These are phyloP conservation scores for Hippoglossus stenolepis DNA, from an alignment of 2,113 vertebrate genomes.

Conservation along the genomic window DNA sequence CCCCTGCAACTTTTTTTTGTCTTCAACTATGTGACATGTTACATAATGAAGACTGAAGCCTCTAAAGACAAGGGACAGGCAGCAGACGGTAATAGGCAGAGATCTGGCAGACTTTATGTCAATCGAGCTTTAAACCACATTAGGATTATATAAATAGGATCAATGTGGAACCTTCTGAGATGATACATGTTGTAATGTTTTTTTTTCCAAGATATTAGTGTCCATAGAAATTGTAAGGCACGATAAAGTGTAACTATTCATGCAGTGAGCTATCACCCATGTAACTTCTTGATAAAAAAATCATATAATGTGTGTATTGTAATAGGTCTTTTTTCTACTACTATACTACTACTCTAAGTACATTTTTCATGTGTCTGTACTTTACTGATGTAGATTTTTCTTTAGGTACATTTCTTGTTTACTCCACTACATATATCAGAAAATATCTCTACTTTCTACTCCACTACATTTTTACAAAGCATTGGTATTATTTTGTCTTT, in stretches of 20 bases:
- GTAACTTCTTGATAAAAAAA: too few relatives aligned
- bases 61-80: slow-evolving; percentile 32
- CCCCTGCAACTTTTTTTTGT: slow-evolving; percentile 17
- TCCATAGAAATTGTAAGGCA: not conserved
- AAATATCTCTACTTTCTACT: too few relatives aligned
- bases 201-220: not conserved
- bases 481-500: too few relatives aligned
- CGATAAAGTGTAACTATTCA: too few relatives aligned
- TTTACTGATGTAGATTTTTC: not conserved
- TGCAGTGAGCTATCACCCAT: too few relatives aligned
- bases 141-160: slow-evolving; percentile 52
- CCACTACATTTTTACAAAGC: too few relatives aligned
- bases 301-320: too few relatives aligned
- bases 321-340: not conserved
- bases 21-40: slow-evolving; percentile 1
- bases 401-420: too few relatives aligned
- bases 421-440: too few relatives aligned
- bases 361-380: too few relatives aligned
- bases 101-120: slow-evolving; percentile 45
- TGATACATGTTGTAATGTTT: not conserved
- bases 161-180: slow-evolving; percentile 23
- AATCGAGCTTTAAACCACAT: slow-evolving; percentile 46
- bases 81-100: slow-evolving; percentile 36
- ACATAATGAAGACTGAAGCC: slow-evolving; percentile 37
- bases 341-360: too few relatives aligned